Evolutionary conservation across 2,888 invertebrate genomes (phyloP), one percentile per base, ranked within the genome.

Genomic region (Aphodius sticticus): DNA sequence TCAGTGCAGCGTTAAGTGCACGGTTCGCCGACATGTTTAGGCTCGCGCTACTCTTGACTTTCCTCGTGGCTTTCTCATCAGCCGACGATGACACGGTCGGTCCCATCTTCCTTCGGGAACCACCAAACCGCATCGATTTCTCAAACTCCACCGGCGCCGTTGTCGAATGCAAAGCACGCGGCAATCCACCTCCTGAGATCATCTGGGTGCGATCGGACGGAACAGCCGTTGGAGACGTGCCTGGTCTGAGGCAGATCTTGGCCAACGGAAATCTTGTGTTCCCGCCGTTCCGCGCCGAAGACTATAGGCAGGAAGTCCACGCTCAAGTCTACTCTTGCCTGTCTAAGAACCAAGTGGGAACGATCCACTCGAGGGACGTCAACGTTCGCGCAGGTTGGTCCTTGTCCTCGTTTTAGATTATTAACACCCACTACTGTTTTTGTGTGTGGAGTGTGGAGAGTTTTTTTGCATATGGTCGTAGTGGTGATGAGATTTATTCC

Each of bases 161-260:
- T 85, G 96, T 98, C 81, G 97, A 97, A 89, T 98, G 98, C 89
- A 95, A 96, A 84, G 96, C 97, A 14, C 93, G 96, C 86, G 98
- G 97, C 83, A 95, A 95, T 85, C 98, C 98, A 26, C 93, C 95
- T 84, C 97, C 97, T 78, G 96, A 96, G 89, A 96, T 98, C 84
- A 96, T 97, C 87, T 98, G 98, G 98, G 94, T 97, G 77, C 94
- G 96, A 85, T 94, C 95, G 84, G 97, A 97, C 89, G 97, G 97
- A 80, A 95, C 95, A 80, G 96, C 96, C 81, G 96, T 98, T 81
- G 96, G 96, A 81, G 96, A 96, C 88, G 96, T 97, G 53, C 96
- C 97, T 83, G 97, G 88, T 70, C 81, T 88, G 77, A 86, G 89
- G 15, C 90, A 95, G 93, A 95, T 96, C 80, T 90, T 96, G 86